Percentiles rank a stretch among this genome's conserved stretches.
These are phyloP conservation scores for Itoplectis maculator DNA, from an alignment of 2,888 invertebrate genomes.

Conservation along the genomic window DNA sequence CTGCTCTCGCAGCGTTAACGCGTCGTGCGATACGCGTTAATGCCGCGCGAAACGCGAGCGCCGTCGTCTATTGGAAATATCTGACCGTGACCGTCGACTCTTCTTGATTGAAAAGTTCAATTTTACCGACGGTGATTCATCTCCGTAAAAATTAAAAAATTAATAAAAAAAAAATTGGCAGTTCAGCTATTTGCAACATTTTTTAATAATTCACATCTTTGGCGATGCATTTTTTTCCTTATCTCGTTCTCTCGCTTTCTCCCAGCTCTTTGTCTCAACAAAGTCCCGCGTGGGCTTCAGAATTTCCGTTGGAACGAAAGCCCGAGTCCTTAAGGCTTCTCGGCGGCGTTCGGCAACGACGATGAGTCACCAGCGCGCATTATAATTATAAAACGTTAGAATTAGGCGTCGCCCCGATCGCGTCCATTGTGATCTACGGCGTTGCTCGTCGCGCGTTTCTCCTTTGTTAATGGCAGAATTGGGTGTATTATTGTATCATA, in stretches of 20 bases:
- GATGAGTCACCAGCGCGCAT: conserved; percentile 60
- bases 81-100: conserved; percentile 62
- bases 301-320: conserved; percentile 59
- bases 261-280: conserved; percentile 22
- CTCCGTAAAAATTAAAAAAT: too few species aligned
- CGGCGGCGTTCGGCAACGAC: conserved; percentile 23
- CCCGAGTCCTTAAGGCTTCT: conserved; percentile 59
- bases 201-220: not conserved
- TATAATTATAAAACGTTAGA: conserved; percentile 57
- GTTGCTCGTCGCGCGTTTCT: conserved; percentile 44
- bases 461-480: conserved; percentile 58
- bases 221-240: not conserved
- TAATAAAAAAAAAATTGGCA: too few species aligned
- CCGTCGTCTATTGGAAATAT: conserved; percentile 46
- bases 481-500: conserved; percentile 50
- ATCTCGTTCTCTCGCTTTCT: not conserved
- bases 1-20: not conserved
- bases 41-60: conserved; percentile 56
- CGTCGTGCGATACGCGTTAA: conserved; percentile 50
- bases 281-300: conserved; percentile 61
- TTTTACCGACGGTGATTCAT: not conserved
- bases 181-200: too few species aligned
- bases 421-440: conserved; percentile 54
- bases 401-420: conserved; percentile 55
- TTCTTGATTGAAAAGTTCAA: not conserved